Evolutionary conservation across 92 coral and sea anemone genomes (phyloP).

Genomic region (Paragorgia papillata): DNA sequence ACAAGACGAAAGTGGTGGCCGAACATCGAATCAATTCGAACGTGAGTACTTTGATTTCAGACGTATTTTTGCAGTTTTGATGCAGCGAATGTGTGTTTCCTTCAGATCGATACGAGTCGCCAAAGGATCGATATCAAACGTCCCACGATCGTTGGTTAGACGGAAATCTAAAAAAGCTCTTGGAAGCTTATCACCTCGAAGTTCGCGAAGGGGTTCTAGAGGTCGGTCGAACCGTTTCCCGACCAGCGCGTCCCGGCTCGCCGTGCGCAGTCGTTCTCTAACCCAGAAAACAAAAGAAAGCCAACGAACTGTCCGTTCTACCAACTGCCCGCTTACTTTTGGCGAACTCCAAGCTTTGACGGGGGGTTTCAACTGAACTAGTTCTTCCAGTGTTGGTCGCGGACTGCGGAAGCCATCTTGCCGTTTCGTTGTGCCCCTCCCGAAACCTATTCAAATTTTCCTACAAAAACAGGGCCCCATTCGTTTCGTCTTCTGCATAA

Average conservation of each 20-base stretch:
- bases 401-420: constrained; percentile 30
- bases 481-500: neutral
- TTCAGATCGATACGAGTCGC: neutral
- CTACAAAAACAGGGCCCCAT: neutral
- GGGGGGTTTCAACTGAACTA: constrained; percentile 36
- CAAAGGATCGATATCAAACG: neutral
- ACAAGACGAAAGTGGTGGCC: neutral
- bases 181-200: neutral
- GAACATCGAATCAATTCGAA: neutral
- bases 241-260: neutral
- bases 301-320: neutral
- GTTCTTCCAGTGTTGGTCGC: constrained; percentile 23
- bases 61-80: neutral
- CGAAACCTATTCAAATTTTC: constrained; percentile 34
- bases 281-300: neutral
- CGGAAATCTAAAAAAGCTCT: neutral
- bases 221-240: neutral
- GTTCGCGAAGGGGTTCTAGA: constrained; percentile 5
- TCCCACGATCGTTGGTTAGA: neutral
- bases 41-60: constrained; percentile 1
- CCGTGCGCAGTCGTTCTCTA: neutral
- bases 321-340: neutral
- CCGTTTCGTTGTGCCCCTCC: constrained; percentile 37
- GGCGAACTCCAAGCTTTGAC: constrained; percentile 3
- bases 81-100: neutral